Percentiles rank a stretch among this genome's conserved stretches.
These are phyloP conservation scores for Hucho hucho DNA, from an alignment of 2,113 vertebrate species.

Conservation along the genomic window DNA sequence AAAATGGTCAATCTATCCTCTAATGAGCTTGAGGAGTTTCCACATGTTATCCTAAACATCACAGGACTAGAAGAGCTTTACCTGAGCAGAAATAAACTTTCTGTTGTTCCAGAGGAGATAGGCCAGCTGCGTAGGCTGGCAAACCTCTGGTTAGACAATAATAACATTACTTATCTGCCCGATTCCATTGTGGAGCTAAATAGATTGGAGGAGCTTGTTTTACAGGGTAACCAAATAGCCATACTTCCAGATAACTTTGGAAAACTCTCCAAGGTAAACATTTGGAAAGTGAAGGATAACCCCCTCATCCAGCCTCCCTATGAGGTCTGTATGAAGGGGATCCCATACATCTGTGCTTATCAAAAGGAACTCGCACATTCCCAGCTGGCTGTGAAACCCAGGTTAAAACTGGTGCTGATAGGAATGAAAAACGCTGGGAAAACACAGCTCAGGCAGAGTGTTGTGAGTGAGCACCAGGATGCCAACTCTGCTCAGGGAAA, in stretches of 20 bases:
- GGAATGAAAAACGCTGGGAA: constrained; percentile 87
- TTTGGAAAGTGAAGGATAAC: constrained; percentile 99
- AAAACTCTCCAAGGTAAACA: constrained; percentile 86
- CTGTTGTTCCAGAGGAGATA: constrained; percentile 79
- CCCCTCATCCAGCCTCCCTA: constrained; percentile 97
- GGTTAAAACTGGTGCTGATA: constrained; percentile 92
- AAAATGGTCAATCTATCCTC: constrained; percentile 98
- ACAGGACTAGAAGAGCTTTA: constrained; percentile 90
- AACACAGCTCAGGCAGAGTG: constrained; percentile 80
- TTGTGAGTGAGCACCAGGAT: constrained; percentile 61
- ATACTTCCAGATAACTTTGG: constrained; percentile 94
- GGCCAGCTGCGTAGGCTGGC: constrained; percentile 80
- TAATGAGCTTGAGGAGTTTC: constrained; percentile 85
- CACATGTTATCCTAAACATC: constrained; percentile 80
- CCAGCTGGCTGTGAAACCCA: constrained; percentile 85
- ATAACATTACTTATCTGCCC: constrained; percentile 87
- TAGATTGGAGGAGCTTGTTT: constrained; percentile 88
- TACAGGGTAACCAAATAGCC: constrained; percentile 98
- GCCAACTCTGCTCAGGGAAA: constrained; percentile 47
- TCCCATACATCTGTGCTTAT: constrained; percentile 95
- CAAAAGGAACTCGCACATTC: constrained; percentile 93
- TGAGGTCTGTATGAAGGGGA: constrained; percentile 98
- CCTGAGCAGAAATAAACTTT: constrained; percentile 89
- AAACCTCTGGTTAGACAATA: constrained; percentile 96
- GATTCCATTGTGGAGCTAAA: constrained; percentile 89